A percentile compares a stretch with the other conserved stretches of the same genome.
Conservation (phyloP, 2,888 invertebrate species). For the Bellardia pandia region DNA sequence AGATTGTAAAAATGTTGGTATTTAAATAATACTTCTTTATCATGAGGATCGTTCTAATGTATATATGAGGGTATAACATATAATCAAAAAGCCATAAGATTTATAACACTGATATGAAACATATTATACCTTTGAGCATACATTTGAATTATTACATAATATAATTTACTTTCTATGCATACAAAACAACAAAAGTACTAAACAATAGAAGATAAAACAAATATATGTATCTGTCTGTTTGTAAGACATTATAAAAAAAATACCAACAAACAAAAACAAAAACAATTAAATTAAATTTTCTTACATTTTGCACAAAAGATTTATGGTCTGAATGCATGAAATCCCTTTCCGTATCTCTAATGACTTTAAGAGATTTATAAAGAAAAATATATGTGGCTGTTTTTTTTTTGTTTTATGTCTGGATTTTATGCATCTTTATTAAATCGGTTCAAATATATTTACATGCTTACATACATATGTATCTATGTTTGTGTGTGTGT, state of each 20-base stretch:
- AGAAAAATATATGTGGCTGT: background rate
- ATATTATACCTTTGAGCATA: constrained; percentile 58
- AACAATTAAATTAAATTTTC: constrained; percentile 47
- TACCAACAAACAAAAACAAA: constrained; percentile 37
- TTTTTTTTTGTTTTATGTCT: background rate
- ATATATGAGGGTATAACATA: background rate
- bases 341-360: constrained; percentile 22
- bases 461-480: background rate
- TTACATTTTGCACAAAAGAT: constrained; percentile 31
- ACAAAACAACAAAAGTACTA: constrained; percentile 4
- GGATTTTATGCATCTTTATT: constrained; percentile 20
- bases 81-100: constrained; percentile 28
- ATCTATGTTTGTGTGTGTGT: background rate
- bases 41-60: too few relatives aligned
- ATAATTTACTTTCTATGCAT: constrained; percentile 48
- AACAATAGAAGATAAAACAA: constrained; percentile 21
- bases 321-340: constrained; percentile 34
- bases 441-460: background rate
- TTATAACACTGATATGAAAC: constrained; percentile 43
- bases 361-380: constrained; percentile 31
- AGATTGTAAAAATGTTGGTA: too few relatives aligned
- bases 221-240: background rate
- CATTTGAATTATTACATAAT: constrained; percentile 65
- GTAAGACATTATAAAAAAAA: background rate
- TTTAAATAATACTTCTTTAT: too few relatives aligned